These are phyloP conservation scores for Drosophila busckii DNA, from an alignment of 1,140 invertebrate species.

Conservation along the genomic window DNA sequence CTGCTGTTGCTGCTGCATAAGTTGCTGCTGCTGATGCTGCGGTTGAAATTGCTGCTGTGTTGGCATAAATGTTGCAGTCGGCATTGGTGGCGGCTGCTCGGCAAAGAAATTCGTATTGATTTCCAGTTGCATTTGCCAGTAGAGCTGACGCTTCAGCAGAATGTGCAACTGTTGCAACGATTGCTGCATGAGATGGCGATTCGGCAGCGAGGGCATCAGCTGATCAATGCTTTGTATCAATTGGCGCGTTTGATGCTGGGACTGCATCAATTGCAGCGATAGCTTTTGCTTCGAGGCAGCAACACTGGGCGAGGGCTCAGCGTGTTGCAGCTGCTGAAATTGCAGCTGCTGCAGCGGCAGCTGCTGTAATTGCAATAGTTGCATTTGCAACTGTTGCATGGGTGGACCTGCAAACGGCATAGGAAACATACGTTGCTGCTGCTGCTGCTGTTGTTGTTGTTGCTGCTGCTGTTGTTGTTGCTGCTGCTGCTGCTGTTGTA, in stretches of 20 bases:
- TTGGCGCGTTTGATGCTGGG: conserved; percentile 6
- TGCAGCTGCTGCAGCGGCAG: not conserved
- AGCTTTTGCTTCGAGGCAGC: conserved; percentile 6
- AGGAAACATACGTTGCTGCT: no score
- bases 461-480: not conserved
- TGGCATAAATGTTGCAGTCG: not conserved
- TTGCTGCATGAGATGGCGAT: conserved; percentile 16
- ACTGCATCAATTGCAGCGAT: conserved; percentile 2
- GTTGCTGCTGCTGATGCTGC: conserved; percentile 8
- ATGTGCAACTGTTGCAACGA: conserved; percentile 12
- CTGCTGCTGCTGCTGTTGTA: not conserved
- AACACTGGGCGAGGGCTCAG: no score
- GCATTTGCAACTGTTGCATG: no score
- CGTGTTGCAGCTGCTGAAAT: not conserved
- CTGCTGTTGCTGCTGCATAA: not conserved
- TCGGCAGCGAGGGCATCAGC: conserved; percentile 18
- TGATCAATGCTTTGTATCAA: conserved; percentile 18
- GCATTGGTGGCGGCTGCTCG: not conserved
- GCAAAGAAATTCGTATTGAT: not conserved
- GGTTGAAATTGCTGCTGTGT: not conserved
- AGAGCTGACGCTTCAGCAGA: conserved; percentile 11
- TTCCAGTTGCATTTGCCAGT: conserved; percentile 8
- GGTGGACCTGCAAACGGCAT: no score
- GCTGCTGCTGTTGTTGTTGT: not conserved
- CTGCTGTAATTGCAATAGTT: no score